A percentile compares a stretch with the other conserved stretches of the same genome.
Evolutionary conservation across 2,797 vertebrate species (phyloP).

Genomic region (Mionectes olivaceus): DNA sequence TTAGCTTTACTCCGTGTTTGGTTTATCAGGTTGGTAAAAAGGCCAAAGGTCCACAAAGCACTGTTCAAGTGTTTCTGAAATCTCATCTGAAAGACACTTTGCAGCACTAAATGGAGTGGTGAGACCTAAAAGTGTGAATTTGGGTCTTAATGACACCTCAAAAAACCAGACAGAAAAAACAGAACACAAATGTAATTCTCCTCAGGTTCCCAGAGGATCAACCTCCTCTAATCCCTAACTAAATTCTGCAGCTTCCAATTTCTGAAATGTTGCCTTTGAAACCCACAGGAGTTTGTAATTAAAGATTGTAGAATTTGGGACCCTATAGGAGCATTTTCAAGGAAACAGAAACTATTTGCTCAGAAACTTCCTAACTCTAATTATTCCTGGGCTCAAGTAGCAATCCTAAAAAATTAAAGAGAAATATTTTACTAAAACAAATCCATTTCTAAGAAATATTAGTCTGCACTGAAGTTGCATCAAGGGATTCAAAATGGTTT

Average conservation of each 20-base stretch:
- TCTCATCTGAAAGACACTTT: neutral
- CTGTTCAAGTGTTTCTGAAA: neutral
- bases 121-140: neutral
- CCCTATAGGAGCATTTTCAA: neutral
- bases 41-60: neutral
- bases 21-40: neutral
- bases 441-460: neutral
- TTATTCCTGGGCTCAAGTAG: neutral
- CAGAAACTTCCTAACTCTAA: neutral
- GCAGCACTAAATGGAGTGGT: neutral
- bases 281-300: neutral
- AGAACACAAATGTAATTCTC: neutral
- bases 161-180: neutral
- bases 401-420: neutral
- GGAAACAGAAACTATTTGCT: neutral
- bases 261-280: neutral
- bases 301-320: neutral
- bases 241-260: neutral
- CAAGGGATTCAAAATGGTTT: neutral
- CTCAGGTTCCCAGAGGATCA: neutral
- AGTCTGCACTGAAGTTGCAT: neutral
- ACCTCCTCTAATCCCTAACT: neutral
- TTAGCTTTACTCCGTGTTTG: neutral
- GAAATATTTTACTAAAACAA: neutral
- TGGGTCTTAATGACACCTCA: neutral